These are phyloP conservation scores for Cladopsammia gracilis DNA, from an alignment of 64 coral and sea anemone species.

Conservation along the genomic window DNA sequence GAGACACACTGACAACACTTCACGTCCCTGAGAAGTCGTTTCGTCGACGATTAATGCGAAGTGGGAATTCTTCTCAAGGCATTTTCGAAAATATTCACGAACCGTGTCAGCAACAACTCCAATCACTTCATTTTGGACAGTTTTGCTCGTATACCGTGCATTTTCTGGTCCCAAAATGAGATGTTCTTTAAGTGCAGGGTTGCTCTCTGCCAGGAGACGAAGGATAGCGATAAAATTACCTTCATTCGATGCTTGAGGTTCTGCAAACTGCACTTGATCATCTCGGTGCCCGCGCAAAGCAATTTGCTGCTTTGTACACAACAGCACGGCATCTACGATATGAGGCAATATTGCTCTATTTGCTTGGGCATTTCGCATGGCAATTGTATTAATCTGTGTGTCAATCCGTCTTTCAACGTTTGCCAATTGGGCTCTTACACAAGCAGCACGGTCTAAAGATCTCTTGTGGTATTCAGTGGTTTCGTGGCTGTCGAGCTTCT, in stretches of 20 bases:
- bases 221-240: conserved; percentile 35
- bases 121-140: conserved; percentile 13
- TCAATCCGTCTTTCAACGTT: conserved; percentile 39
- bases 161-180: conserved; percentile 5
- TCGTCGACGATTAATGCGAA: conserved; percentile 41
- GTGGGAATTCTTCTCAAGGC: conserved; percentile 25
- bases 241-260: not conserved
- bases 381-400: conserved; percentile 12
- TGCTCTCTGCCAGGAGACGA: conserved; percentile 21
- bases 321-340: not conserved
- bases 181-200: not conserved
- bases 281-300: conserved; percentile 19
- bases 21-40: not conserved
- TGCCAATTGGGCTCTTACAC: not conserved
- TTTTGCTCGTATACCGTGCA: conserved; percentile 51
- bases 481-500: conserved; percentile 16
- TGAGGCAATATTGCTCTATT: conserved; percentile 1
- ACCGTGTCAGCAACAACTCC: not conserved
- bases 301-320: conserved; percentile 45
- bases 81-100: conserved; percentile 6
- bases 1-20: too few relatives aligned
- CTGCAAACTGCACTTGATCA: not conserved
- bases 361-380: not conserved
- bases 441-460: not conserved
- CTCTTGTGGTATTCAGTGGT: conserved; percentile 22